Percentiles rank a stretch among this genome's conserved stretches.
These are phyloP conservation scores for Masnerella sp. DNA, from an alignment of 2,888 invertebrate genomes.

Conservation along the genomic window DNA sequence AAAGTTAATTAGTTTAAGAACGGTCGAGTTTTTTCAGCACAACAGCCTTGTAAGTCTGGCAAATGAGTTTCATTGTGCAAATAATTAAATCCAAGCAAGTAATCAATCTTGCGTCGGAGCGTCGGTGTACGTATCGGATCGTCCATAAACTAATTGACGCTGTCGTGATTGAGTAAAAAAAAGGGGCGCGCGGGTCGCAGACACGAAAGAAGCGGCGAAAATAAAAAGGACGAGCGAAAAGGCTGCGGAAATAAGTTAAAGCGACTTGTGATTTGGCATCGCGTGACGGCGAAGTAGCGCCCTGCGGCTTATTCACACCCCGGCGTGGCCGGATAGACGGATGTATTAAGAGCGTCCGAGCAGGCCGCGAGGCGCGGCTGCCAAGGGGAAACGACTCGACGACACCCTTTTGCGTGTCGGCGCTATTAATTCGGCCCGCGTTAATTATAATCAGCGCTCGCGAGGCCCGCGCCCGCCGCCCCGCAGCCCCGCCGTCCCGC, in stretches of 20 bases:
- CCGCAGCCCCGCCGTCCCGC: conserved; percentile 47
- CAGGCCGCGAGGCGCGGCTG: conserved; percentile 26
- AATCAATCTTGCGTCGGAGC: conserved; percentile 37
- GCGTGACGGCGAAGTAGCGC: conserved; percentile 63
- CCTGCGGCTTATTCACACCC: conserved; percentile 60
- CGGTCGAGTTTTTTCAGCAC: too few relatives aligned
- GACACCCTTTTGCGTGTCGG: conserved; percentile 69
- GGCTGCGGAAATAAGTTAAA: conserved; percentile 59
- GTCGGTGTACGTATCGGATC: conserved; percentile 22
- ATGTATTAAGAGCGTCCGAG: conserved; percentile 56
- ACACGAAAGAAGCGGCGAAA: conserved; percentile 30
- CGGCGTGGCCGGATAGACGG: conserved; percentile 55
- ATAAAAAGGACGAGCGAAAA: conserved; percentile 41
- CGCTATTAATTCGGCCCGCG: conserved; percentile 71
- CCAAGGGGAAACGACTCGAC: conserved; percentile 52
- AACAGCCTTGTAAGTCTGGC: too few relatives aligned
- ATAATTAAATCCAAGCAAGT: conserved; percentile 39
- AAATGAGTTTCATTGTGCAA: conserved; percentile 10
- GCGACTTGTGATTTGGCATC: conserved; percentile 64
- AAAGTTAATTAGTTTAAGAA: too few relatives aligned
- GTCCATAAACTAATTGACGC: conserved; percentile 50
- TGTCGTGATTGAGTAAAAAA: conserved; percentile 40
- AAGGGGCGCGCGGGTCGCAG: conserved; percentile 2
- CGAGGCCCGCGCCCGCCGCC: conserved; percentile 57
- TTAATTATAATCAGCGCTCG: conserved; percentile 74